Evolutionary conservation across 1,140 invertebrate genomes (phyloP), one percentile per base, ranked within the genome.

Genomic region (Muscidifurax raptorellus): DNA sequence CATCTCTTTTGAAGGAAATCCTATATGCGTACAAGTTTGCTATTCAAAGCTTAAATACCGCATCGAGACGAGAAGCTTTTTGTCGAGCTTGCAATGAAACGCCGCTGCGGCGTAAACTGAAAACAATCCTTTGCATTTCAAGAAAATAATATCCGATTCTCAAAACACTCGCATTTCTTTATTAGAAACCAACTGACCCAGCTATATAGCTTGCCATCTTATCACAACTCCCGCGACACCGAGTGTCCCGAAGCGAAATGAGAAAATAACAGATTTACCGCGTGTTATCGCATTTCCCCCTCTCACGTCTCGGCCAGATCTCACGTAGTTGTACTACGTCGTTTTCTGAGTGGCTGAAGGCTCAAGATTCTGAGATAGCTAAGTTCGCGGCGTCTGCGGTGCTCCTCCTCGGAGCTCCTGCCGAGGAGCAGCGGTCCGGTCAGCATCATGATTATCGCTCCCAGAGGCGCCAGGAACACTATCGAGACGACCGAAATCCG

Each of bases 401-500:
- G 81, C 71, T 92, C 89, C 15, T 91, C 90, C 15, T 87, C 81
- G 28, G 64, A 87, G 13, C 88, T 86, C 85, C 89, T 88, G 30
- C 89, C 89, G n/a, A 92, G 83, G 0, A 92, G 83, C 36, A 89
- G 44, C 5, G 92, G 92, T 0, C 92, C 92, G 25, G 83, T 87
- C 18, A 83, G 27, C 88, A 89, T 92, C 86, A 92, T 92, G 36
- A 90, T 81, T 76, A 90, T 85, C 0, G 91, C 88, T 2, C 91
- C 90, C 9, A 92, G 84, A 4, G 92, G 91, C 10, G 92, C 91
- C 15, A 92, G 74, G 67, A 93, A 87, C 12, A 92, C 69, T 67
- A 93, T 90, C 4, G 92, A 83, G 0, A 92, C 64, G 32, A 92
- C 88, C 25, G 91, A 91, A 82, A 93, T 81, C 82, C 86, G 88